Conservation (phyloP, 1,140 invertebrate species). For the Drosophila baimaii region DNA sequence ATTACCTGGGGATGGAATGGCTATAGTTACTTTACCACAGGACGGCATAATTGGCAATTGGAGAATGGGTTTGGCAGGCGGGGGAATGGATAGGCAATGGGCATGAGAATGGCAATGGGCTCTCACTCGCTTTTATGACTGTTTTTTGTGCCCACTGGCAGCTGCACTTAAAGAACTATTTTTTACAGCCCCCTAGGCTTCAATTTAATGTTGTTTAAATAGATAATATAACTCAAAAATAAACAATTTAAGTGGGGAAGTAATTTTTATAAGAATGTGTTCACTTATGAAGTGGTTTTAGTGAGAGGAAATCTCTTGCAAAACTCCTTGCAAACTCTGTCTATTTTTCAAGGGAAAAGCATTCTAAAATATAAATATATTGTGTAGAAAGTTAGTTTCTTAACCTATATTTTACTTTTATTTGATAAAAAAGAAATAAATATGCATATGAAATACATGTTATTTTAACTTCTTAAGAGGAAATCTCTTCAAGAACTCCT, state of each 20-base stretch:
- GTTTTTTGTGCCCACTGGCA: conserved; percentile 37
- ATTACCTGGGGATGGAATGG: conserved; percentile 32
- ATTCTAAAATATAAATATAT: background rate
- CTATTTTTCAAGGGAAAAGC: too few species aligned
- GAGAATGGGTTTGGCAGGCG: conserved; percentile 33
- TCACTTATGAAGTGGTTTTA: background rate
- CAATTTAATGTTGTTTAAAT: background rate
- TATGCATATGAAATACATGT: too few species aligned
- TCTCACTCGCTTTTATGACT: conserved; percentile 72
- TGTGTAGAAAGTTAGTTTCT: background rate
- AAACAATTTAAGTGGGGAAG: background rate
- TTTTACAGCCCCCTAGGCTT: background rate
- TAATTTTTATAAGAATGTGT: background rate
- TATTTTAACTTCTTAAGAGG: too few species aligned
- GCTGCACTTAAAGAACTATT: conserved; percentile 20
- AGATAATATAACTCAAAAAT: background rate
- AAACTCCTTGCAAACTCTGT: background rate
- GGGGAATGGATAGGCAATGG: conserved; percentile 55
- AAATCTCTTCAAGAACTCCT: too few species aligned
- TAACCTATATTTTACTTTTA: background rate
- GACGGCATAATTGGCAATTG: conserved; percentile 78
- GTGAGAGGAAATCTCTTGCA: background rate
- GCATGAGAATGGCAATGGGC: conserved; percentile 59
- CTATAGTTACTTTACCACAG: conserved; percentile 17
- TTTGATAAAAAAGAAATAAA: background rate